Percentiles rank a stretch among this genome's conserved stretches.
phyloP scores from a whole-genome alignment of 1,140 invertebrate genomes.

The Euglossa dilemma region DNA sequence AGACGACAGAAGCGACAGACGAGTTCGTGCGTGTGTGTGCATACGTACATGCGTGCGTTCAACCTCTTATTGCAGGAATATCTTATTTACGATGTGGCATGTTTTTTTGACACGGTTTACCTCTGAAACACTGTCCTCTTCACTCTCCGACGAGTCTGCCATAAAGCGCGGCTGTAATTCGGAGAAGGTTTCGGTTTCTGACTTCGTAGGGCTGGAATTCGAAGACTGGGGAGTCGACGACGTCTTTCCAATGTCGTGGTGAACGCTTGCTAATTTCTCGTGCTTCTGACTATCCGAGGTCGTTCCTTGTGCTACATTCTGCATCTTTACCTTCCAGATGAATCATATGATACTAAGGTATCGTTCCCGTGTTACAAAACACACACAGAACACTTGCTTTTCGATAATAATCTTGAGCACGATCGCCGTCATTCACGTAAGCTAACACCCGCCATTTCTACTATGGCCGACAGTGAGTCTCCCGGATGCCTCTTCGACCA shows the following conservation, averaged over 20 bases:
- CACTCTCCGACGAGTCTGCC: conserved; percentile 94
- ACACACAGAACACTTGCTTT: conserved; percentile 72
- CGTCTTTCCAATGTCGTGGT: conserved; percentile 84
- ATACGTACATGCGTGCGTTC: conserved; percentile 41
- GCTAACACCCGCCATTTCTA: conserved; percentile 89
- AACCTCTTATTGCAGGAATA: conserved; percentile 37
- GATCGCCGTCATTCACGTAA: conserved; percentile 87
- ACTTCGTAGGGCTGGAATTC: conserved; percentile 87
- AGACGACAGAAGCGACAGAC: conserved; percentile 38
- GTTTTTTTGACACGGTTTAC: conserved; percentile 82
- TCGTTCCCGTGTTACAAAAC: conserved; percentile 81
- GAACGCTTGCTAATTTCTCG: conserved; percentile 85
- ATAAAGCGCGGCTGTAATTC: conserved; percentile 90
- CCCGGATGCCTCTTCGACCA: conserved; percentile 63
- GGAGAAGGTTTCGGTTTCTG: conserved; percentile 90
- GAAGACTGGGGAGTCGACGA: conserved; percentile 85
- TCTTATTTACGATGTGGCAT: conserved; percentile 56
- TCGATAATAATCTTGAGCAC: conserved; percentile 74
- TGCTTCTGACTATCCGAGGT: conserved; percentile 89
- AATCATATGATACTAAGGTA: conserved; percentile 85
- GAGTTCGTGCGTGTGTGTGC: conserved; percentile 21
- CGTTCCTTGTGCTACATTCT: conserved; percentile 91
- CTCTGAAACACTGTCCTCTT: conserved; percentile 96
- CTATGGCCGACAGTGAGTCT: conserved; percentile 80
- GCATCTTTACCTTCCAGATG: conserved; percentile 90